Percentiles rank a stretch among this genome's conserved stretches.
Evolutionary conservation across 2,113 vertebrate species (phyloP).

Genomic region (Petrocephalus microphthalmus): DNA sequence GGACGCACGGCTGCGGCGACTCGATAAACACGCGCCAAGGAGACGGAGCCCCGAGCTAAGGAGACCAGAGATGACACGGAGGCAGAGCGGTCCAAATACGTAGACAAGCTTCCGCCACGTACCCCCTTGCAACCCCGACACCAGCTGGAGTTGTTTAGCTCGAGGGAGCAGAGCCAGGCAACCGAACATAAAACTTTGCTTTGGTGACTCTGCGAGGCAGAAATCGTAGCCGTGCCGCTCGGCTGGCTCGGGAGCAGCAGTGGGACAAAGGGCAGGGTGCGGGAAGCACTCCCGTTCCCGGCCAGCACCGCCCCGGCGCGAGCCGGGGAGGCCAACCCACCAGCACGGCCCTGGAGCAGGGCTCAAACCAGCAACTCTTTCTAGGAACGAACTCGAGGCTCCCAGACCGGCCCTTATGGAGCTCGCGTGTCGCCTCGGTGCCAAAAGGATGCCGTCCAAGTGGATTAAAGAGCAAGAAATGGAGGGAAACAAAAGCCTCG

Average conservation of each 20-base stretch:
- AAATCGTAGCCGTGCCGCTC: neutral
- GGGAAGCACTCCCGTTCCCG: neutral
- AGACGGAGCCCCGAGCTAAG: neutral
- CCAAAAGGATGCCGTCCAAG: neutral
- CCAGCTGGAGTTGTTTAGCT: constrained; percentile 10
- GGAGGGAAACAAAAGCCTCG: neutral
- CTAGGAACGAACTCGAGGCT: constrained; percentile 1
- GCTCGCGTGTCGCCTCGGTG: neutral
- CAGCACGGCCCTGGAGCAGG: neutral
- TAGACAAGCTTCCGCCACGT: neutral
- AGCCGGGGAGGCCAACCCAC: neutral
- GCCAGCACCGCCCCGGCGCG: neutral
- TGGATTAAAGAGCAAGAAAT: neutral
- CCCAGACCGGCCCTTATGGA: neutral
- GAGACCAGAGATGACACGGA: neutral
- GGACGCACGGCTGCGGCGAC: neutral
- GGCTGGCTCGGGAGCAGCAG: neutral
- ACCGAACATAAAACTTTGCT: neutral
- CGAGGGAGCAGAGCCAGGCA: neutral
- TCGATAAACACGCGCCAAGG: neutral
- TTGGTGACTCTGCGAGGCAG: neutral
- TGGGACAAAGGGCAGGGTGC: neutral
- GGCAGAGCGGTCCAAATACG: neutral
- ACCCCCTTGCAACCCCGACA: neutral
- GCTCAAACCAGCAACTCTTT: neutral